A percentile compares a stretch with the other conserved stretches of the same genome.
phyloP scores from a whole-genome alignment of 2,113 vertebrate genomes.

The Chlorocebus sabaeus region DNA sequence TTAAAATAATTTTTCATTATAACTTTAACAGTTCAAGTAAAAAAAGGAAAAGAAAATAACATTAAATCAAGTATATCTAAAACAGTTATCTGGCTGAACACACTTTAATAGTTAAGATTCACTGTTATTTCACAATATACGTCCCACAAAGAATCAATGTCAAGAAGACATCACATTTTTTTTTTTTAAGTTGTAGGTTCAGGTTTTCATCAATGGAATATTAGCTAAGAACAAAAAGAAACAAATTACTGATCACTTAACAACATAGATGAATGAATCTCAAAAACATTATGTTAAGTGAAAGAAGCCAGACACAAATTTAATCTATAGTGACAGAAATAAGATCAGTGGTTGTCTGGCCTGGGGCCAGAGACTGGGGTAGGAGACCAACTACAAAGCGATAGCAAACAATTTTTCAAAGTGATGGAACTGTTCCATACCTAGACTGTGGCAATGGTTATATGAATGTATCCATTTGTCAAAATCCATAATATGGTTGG shows the following conservation, averaged over 20 bases:
- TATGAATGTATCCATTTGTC: neutral
- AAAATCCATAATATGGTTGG: neutral
- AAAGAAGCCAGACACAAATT: neutral
- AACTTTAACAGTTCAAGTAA: constrained; percentile 16
- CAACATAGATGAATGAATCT: neutral
- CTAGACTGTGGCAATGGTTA: neutral
- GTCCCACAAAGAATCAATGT: neutral
- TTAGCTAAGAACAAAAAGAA: constrained; percentile 12
- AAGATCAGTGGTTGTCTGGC: neutral
- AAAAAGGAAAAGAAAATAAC: constrained; percentile 20
- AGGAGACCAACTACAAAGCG: neutral
- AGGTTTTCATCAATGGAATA: constrained; percentile 20
- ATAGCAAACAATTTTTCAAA: neutral
- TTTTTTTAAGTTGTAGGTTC: neutral
- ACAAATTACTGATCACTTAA: neutral
- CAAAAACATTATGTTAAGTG: neutral
- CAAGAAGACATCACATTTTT: neutral
- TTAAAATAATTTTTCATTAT: constrained; percentile 33
- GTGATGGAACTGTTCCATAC: neutral
- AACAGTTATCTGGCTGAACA: neutral
- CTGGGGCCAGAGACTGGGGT: neutral
- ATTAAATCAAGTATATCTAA: neutral
- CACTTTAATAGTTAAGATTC: constrained; percentile 19
- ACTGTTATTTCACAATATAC: neutral
- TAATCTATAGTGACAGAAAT: neutral